Base-by-base conservation (phyloP, 1,140 invertebrate species). In the Apis laboriosa region DNA sequence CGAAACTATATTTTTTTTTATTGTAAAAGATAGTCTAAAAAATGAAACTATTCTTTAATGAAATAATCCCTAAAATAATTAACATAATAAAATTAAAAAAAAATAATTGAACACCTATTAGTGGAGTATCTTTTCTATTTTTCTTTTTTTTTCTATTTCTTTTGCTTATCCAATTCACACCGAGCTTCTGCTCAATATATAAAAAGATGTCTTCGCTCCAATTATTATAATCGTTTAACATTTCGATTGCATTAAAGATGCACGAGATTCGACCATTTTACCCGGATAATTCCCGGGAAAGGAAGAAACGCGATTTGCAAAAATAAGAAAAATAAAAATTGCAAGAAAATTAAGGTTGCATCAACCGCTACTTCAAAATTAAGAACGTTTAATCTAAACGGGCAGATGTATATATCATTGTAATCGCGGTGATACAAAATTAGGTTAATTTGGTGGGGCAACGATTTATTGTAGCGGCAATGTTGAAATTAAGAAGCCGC, bases 371-470 rank as follows among this genome's bases (percentile, higher is more conserved):
- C 70, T 71, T 74, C 28, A n/a, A 56, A 75, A 67, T 75, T 66
- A 81, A 58, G 34, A 66, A 24, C 13, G 60, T 24, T 66, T 81
- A 81, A 81, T 66, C 28, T 12, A 21, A 11, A 17, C 28, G 28
- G 19, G 13, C 19, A 43, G 13, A 58, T 21, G 28, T 73, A 12
- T n/a, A 58, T 75, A 75, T 81, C 63, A 56, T n/a, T 43, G 8
- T 67, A 81, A 76, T 56, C 49, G 43, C 34, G 72, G 13, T 24
- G 67, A 75, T 74, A 75, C 51, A 51, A 74, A 81, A 81, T 81
- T 81, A 75, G 79, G 79, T 81, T 81, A 81, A 81, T 81, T 73
- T 63, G 34, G 72, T 58, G 28, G 53, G 21, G 24, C 34, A 1
- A 53, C 13, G 74, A 75, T 76, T 81, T 75, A 80, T 75, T 63